phyloP scores from a whole-genome alignment of 2,113 vertebrate genomes.

The Ophiodon elongatus region DNA sequence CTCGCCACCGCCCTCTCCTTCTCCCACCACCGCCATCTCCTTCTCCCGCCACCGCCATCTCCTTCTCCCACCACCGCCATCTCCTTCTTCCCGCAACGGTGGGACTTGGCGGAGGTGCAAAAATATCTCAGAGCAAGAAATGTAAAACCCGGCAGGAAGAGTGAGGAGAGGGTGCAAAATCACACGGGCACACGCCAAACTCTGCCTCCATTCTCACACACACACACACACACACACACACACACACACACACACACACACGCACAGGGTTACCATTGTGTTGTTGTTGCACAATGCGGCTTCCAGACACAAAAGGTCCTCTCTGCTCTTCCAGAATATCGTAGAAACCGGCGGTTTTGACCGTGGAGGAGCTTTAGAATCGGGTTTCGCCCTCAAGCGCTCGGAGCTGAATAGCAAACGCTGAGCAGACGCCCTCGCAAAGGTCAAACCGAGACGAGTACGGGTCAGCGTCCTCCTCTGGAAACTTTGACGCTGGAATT shows the following conservation, averaged over 20 bases:
- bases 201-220: slow-evolving; percentile 59
- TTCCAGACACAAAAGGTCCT: slow-evolving; percentile 54
- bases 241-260: slow-evolving; percentile 39
- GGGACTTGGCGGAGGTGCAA: background rate
- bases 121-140: slow-evolving; percentile 53
- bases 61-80: too few relatives aligned
- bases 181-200: slow-evolving; percentile 61
- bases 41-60: too few relatives aligned
- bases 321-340: slow-evolving; percentile 61
- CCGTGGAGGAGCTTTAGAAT: slow-evolving; percentile 37
- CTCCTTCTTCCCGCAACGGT: slow-evolving; percentile 20
- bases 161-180: slow-evolving; percentile 50
- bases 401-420: slow-evolving; percentile 9
- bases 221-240: slow-evolving; percentile 37
- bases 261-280: slow-evolving; percentile 56
- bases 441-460: slow-evolving; percentile 23
- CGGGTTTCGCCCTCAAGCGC: slow-evolving; percentile 40
- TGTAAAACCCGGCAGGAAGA: slow-evolving; percentile 43
- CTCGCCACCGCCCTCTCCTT: too few relatives aligned
- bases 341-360: slow-evolving; percentile 51
- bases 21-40: too few relatives aligned
- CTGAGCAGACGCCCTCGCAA: slow-evolving; percentile 5
- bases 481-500: background rate
- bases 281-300: slow-evolving; percentile 63
- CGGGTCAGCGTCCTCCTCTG: background rate